phyloP scores from a whole-genome alignment of 2,888 invertebrate genomes.

The Micropterix aruncella region DNA sequence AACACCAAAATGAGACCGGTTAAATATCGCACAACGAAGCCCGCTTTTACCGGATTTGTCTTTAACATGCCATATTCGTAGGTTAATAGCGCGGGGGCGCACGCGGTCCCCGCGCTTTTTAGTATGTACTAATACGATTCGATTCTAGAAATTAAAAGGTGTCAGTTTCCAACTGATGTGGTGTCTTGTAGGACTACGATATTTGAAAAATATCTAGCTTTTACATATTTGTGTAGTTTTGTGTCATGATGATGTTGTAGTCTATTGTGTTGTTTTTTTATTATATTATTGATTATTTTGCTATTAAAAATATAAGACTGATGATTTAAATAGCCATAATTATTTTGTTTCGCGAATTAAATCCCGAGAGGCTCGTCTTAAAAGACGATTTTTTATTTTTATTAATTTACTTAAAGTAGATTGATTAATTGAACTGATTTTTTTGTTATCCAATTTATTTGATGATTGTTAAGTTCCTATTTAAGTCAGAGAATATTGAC shows the following conservation, averaged over 20 bases:
- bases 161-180: background rate
- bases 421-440: too few species aligned
- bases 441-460: background rate
- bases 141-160: background rate
- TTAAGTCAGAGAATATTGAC: background rate
- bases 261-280: background rate
- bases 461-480: background rate
- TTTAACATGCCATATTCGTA: background rate
- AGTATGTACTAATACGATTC: too few species aligned
- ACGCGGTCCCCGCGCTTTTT: too few species aligned
- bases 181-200: slow-evolving; percentile 6
- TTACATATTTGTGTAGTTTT: slow-evolving; percentile 11
- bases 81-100: too few species aligned
- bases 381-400: too few species aligned
- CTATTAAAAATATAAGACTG: background rate
- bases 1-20: too few species aligned
- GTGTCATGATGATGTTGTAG: slow-evolving; percentile 9
- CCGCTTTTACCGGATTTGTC: background rate
- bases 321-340: too few species aligned
- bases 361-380: too few species aligned
- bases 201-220: slow-evolving; percentile 14
- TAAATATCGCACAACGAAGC: background rate
- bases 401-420: too few species aligned
- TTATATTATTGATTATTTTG: background rate
- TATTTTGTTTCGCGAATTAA: too few species aligned